Conservation (phyloP, 2,797 vertebrate species). For the Acipenser ruthenus region DNA sequence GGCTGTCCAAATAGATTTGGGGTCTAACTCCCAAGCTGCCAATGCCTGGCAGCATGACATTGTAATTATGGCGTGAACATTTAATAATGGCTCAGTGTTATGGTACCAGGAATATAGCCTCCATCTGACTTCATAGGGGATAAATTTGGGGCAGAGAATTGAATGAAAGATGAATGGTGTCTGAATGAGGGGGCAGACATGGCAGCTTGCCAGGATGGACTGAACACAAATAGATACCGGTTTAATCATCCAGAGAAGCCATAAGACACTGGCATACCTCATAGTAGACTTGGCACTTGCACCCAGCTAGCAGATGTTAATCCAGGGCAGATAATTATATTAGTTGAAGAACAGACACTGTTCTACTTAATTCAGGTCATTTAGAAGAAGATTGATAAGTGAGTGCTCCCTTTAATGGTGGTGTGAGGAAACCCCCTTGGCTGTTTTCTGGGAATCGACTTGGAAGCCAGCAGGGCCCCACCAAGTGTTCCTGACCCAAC, state of each 20-base stretch:
- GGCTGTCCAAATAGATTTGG: too few relatives aligned
- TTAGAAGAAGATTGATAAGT: constrained; percentile 50
- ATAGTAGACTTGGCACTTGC: constrained; percentile 59
- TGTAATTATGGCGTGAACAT: too few relatives aligned
- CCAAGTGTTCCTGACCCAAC: constrained; percentile 35
- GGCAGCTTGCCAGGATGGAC: constrained; percentile 60
- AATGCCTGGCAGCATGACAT: too few relatives aligned
- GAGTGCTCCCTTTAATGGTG: constrained; percentile 50
- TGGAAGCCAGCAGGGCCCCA: constrained; percentile 35
- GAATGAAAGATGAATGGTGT: constrained; percentile 52
- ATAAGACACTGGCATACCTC: constrained; percentile 50
- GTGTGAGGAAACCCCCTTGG: constrained; percentile 42
- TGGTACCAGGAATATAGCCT: too few relatives aligned
- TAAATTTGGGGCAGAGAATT: constrained; percentile 22
- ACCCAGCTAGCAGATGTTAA: constrained; percentile 67
- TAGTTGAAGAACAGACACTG: constrained; percentile 69
- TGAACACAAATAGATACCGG: constrained; percentile 57
- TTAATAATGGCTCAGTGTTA: too few relatives aligned
- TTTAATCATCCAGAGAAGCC: constrained; percentile 37
- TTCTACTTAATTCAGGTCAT: constrained; percentile 68
- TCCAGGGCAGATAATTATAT: constrained; percentile 76
- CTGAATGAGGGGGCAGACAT: constrained; percentile 55
- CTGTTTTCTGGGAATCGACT: constrained; percentile 42
- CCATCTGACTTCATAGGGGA: too few relatives aligned
- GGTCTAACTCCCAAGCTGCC: too few relatives aligned